Percentiles rank a stretch among this genome's conserved stretches.
phyloP scores from a whole-genome alignment of 2,888 invertebrate genomes.

The Barypeithes pellucidus region DNA sequence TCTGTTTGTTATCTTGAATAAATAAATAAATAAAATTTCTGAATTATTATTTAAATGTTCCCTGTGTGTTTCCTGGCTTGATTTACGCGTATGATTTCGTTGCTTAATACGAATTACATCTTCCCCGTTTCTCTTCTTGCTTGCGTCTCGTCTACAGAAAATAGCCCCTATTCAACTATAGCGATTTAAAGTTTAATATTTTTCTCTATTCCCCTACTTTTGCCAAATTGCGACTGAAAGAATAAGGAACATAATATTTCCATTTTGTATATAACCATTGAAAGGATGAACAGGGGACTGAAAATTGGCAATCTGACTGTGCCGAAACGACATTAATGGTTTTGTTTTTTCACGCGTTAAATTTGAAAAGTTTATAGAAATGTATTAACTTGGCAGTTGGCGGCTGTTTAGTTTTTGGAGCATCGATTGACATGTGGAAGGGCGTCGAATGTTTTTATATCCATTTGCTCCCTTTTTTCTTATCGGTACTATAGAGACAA shows the following conservation, averaged over 20 bases:
- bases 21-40: no score
- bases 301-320: slow-evolving; percentile 33
- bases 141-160: no score
- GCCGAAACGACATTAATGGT: slow-evolving; percentile 25
- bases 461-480: background rate
- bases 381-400: slow-evolving; percentile 20
- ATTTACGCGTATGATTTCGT: no score
- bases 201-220: slow-evolving; percentile 7
- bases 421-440: slow-evolving; percentile 2
- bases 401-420: slow-evolving; percentile 21
- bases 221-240: slow-evolving; percentile 15
- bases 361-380: slow-evolving; percentile 34
- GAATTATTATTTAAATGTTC: no score
- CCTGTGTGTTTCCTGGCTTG: no score
- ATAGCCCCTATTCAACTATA: no score
- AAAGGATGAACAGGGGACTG: slow-evolving; percentile 21
- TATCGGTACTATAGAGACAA: no score
- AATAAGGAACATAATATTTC: slow-evolving; percentile 28
- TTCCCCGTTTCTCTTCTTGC: no score
- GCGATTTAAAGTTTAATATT: background rate
- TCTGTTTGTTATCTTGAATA: no score
- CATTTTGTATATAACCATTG: slow-evolving; percentile 27
- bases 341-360: slow-evolving; percentile 39
- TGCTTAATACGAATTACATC: no score
- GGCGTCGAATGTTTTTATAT: slow-evolving; percentile 8